Conservation (phyloP, 2,888 invertebrate species). For the Nephrotoma guestfalica region DNA sequence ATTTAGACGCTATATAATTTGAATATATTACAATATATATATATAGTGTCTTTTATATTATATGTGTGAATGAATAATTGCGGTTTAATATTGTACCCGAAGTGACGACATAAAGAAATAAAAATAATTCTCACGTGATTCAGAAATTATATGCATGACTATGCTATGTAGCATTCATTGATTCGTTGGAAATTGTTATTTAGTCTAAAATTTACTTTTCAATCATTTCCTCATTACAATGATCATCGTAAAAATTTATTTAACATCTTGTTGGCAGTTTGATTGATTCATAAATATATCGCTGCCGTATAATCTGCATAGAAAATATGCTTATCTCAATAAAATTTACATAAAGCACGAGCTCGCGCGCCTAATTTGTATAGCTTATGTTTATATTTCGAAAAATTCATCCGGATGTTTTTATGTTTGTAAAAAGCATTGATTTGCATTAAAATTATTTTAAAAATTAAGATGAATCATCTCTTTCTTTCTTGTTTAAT, state of each 20-base stretch:
- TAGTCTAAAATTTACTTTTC: background rate
- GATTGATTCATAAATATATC: background rate
- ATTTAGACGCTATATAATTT: too few species aligned
- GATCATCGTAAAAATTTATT: background rate
- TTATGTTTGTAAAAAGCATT: background rate
- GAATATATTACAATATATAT: too few species aligned
- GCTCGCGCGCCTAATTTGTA: background rate
- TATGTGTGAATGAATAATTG: background rate
- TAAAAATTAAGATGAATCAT: background rate
- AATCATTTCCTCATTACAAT: background rate
- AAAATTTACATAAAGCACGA: background rate
- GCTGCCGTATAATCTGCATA: background rate
- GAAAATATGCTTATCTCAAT: background rate
- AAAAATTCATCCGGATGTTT: background rate
- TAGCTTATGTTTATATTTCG: background rate
- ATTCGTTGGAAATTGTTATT: background rate
- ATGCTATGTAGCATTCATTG: background rate
- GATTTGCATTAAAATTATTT: background rate
- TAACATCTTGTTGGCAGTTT: background rate
- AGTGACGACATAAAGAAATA: background rate
- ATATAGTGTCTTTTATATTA: too few species aligned
- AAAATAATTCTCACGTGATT: background rate
- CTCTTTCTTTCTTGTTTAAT: background rate
- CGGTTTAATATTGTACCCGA: background rate
- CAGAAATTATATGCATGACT: background rate